phyloP scores from a whole-genome alignment of 2,888 invertebrate species.

The Chloromyia formosa region DNA sequence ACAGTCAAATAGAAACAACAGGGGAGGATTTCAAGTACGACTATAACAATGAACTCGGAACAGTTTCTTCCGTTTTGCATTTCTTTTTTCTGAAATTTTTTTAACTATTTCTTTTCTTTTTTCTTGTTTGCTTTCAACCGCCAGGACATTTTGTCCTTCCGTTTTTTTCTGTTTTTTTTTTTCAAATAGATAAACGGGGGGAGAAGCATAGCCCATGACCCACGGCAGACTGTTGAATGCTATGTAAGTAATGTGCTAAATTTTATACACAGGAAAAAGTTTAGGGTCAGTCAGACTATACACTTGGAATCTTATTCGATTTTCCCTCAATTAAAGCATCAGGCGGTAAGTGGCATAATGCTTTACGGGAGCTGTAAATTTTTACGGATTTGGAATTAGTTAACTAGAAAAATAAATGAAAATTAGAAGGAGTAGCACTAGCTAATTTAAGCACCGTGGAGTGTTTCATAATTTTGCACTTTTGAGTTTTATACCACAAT shows the following conservation, averaged over 20 bases:
- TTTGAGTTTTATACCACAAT: too few species aligned
- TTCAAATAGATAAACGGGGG: too few species aligned
- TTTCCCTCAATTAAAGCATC: slow-evolving; percentile 28
- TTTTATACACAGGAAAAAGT: slow-evolving; percentile 20
- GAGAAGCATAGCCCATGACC: background rate
- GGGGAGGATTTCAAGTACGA: slow-evolving; percentile 35
- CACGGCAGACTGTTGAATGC: slow-evolving; percentile 30
- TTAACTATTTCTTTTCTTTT: background rate
- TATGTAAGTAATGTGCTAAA: slow-evolving; percentile 18
- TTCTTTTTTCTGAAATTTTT: background rate
- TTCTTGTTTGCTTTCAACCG: background rate
- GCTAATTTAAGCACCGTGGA: too few species aligned
- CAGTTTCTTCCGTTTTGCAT: slow-evolving; percentile 37
- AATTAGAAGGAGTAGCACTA: too few species aligned
- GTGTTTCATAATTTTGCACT: too few species aligned
- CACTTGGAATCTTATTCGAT: slow-evolving; percentile 23
- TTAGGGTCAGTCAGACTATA: slow-evolving; percentile 1
- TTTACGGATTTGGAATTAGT: background rate
- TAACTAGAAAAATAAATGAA: too few species aligned
- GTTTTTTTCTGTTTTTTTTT: background rate
- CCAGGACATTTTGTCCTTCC: slow-evolving; percentile 15
- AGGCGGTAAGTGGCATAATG: slow-evolving; percentile 22
- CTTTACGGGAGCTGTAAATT: background rate
- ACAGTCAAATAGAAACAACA: slow-evolving; percentile 40
- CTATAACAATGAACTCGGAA: slow-evolving; percentile 41